Evolutionary conservation across 2,797 vertebrate species (phyloP).

Genomic region (Buceros bicornis): DNA sequence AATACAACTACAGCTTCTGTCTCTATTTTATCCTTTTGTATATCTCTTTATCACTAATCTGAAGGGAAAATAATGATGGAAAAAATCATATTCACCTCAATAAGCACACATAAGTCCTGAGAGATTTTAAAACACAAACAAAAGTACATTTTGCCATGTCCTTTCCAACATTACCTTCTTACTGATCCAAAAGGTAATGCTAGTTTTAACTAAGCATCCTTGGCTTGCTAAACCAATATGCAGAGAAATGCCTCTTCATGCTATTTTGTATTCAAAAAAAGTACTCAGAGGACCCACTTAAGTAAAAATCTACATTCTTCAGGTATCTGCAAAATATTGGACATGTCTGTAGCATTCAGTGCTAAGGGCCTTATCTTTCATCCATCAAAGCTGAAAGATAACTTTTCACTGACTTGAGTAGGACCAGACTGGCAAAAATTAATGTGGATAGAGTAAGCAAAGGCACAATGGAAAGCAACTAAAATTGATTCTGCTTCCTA

Average conservation of each 20-base stretch:
- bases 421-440: background rate
- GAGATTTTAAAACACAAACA: background rate
- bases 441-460: background rate
- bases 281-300: background rate
- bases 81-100: background rate
- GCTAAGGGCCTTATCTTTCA: background rate
- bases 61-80: background rate
- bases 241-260: background rate
- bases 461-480: background rate
- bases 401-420: background rate
- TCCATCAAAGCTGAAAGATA: background rate
- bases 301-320: background rate
- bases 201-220: background rate
- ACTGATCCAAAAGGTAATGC: background rate
- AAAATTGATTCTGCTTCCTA: background rate
- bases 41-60: background rate
- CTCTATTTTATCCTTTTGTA: background rate
- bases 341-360: background rate
- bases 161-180: background rate
- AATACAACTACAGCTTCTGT: background rate
- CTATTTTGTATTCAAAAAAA: background rate
- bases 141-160: background rate
- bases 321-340: background rate
- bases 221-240: background rate
- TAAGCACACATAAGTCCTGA: background rate